Percentiles rank a stretch among this genome's conserved stretches.
phyloP scores from a whole-genome alignment of 2,113 vertebrate genomes.

The Oxygymnocypris stewartii region DNA sequence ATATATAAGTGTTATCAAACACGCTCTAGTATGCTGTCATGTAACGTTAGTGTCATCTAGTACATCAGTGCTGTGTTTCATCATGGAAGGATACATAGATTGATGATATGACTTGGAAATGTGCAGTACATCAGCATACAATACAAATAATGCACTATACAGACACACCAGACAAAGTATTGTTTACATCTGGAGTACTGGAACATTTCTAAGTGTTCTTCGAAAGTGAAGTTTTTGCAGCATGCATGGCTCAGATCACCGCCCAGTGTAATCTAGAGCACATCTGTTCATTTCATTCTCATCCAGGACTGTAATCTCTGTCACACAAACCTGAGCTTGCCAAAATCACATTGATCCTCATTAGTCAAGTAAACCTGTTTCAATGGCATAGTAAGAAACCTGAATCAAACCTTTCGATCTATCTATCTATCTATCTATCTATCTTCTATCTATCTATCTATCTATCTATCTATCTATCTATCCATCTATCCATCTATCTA shows the following conservation, averaged over 20 bases:
- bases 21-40: background rate
- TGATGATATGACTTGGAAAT: background rate
- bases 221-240: slow-evolving; percentile 1
- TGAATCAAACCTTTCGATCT: background rate
- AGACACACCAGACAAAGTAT: background rate
- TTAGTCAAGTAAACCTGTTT: slow-evolving; percentile 18
- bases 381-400: background rate
- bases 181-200: background rate
- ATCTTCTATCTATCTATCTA: too few relatives aligned
- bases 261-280: slow-evolving; percentile 14
- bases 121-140: background rate
- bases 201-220: background rate
- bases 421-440: too few relatives aligned
- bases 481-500: background rate
- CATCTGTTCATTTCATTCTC: slow-evolving; percentile 21
- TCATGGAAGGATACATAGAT: background rate
- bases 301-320: slow-evolving; percentile 2
- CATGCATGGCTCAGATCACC: background rate
- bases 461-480: too few relatives aligned
- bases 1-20: background rate
- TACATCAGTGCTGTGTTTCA: background rate
- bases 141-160: background rate
- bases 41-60: background rate
- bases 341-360: slow-evolving; percentile 27
- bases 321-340: background rate